Percentiles rank a stretch among this genome's conserved stretches.
These are phyloP conservation scores for Fratercula arctica DNA, from an alignment of 2,797 vertebrate genomes.

Conservation along the genomic window DNA sequence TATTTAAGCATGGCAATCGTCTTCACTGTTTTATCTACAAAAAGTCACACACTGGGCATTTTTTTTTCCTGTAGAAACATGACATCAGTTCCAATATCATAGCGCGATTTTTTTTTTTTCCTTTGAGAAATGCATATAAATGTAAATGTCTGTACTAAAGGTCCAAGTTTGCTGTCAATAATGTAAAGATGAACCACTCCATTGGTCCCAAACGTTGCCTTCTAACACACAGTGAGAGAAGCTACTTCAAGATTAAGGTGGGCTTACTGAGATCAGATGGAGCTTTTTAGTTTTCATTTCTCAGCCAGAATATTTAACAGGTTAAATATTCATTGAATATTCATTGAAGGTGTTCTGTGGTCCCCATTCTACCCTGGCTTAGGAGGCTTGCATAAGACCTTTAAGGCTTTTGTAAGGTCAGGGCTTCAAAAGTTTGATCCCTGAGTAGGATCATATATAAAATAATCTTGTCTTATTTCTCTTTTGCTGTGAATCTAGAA, in stretches of 20 bases:
- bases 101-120: neutral
- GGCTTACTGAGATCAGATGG: neutral
- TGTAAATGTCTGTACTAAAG: neutral
- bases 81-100: neutral
- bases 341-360: neutral
- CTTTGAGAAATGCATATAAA: neutral
- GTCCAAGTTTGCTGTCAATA: neutral
- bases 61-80: neutral
- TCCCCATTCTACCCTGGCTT: neutral
- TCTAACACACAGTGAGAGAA: neutral
- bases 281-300: neutral
- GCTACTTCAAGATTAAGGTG: neutral
- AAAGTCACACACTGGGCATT: neutral
- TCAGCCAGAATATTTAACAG: neutral
- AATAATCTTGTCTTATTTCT: neutral
- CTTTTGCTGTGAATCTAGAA: neutral
- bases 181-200: neutral
- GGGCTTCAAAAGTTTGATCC: neutral
- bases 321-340: neutral
- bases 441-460: neutral
- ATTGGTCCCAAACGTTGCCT: rapidly evolving
- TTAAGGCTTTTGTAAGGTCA: neutral
- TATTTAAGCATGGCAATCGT: neutral
- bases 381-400: neutral
- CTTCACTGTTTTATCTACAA: neutral